Percentiles rank a stretch among this genome's conserved stretches.
Conservation (phyloP, 1,140 invertebrate genomes). For the Hermetia illucens region DNA sequence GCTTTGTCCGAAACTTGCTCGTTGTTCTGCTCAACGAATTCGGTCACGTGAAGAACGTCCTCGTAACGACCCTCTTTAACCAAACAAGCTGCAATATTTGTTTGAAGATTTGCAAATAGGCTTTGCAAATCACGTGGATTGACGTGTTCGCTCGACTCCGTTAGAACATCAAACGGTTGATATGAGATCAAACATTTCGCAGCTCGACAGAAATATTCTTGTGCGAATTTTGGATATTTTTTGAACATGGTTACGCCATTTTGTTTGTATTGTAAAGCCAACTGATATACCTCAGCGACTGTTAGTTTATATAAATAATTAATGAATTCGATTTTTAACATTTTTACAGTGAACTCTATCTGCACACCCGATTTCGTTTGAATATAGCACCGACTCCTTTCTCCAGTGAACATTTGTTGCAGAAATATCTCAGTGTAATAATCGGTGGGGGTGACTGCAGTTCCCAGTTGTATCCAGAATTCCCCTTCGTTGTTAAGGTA, state of each 20-base stretch:
- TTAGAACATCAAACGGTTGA: slow-evolving; percentile 20
- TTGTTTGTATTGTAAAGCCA: slow-evolving; percentile 19
- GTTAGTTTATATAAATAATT: slow-evolving; percentile 15
- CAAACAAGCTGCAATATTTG: slow-evolving; percentile 24
- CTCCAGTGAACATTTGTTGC: slow-evolving; percentile 22
- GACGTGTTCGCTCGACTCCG: slow-evolving; percentile 14
- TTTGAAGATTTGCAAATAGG: slow-evolving; percentile 22
- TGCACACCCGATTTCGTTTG: slow-evolving; percentile 12
- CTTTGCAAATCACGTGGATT: slow-evolving; percentile 12
- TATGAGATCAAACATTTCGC: slow-evolving; percentile 25
- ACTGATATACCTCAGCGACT: slow-evolving; percentile 14
- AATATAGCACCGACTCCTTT: slow-evolving; percentile 20
- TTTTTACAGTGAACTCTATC: slow-evolving; percentile 14
- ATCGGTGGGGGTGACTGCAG: slow-evolving; percentile 19
- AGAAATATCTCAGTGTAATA: slow-evolving; percentile 22
- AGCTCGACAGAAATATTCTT: slow-evolving; percentile 23
- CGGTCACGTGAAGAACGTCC: slow-evolving; percentile 23
- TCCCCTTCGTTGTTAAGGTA: slow-evolving; percentile 1
- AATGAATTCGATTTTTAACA: slow-evolving; percentile 15
- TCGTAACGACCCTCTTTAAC: slow-evolving; percentile 24
- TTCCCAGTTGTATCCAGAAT: slow-evolving; percentile 18
- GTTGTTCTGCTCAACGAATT: slow-evolving; percentile 17
- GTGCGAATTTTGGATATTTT: slow-evolving; percentile 23
- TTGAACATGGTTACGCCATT: slow-evolving; percentile 27
- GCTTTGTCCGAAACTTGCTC: slow-evolving; percentile 21